Evolutionary conservation across 2,888 invertebrate species (phyloP).

Genomic region (Leptura quadrifasciata): DNA sequence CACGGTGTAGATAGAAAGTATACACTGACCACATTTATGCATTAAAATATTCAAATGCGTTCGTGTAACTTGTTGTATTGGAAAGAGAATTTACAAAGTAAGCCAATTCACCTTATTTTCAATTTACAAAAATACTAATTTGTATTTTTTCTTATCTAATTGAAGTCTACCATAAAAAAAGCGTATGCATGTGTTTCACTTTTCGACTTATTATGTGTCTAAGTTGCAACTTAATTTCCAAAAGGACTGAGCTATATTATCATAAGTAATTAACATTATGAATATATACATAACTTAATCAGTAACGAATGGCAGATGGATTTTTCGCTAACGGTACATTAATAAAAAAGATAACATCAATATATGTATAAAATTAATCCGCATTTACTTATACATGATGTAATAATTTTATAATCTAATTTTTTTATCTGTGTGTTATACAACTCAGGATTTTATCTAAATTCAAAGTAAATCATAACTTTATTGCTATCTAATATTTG

Average conservation of each 20-base stretch:
- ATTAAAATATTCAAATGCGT: background rate
- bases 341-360: slow-evolving; percentile 2
- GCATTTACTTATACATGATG: background rate
- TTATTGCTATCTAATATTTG: background rate
- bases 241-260: background rate
- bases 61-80: background rate
- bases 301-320: background rate
- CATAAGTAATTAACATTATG: background rate
- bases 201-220: background rate
- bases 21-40: background rate
- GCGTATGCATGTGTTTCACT: too few relatives aligned
- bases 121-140: background rate
- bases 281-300: background rate
- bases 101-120: background rate
- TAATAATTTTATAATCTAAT: slow-evolving; percentile 1
- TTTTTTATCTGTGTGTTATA: background rate
- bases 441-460: background rate
- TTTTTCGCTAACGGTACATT: background rate
- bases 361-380: background rate
- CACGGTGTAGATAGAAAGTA: background rate
- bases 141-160: too few relatives aligned
- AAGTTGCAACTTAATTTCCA: background rate
- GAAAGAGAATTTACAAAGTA: background rate
- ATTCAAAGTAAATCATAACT: background rate
- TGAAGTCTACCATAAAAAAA: too few relatives aligned